These are phyloP conservation scores for Callipepla squamata DNA, from an alignment of 2,113 vertebrate genomes.

Conservation along the genomic window DNA sequence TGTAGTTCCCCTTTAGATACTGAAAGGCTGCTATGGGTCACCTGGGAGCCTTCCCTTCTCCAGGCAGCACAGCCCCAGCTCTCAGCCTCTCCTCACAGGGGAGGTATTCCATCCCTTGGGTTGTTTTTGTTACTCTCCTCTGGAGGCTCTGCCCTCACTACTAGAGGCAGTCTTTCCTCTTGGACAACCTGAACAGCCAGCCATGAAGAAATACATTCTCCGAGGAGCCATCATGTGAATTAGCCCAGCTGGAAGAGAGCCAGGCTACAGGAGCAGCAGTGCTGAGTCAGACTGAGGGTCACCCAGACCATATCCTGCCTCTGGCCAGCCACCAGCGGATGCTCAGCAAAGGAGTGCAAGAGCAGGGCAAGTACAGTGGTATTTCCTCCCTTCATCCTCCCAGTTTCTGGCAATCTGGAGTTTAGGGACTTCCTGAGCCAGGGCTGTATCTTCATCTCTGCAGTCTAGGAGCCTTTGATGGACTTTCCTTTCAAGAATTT, in stretches of 20 bases:
- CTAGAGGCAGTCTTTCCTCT: background rate
- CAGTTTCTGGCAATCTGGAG: conserved; percentile 20
- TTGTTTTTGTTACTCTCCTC: too few species aligned
- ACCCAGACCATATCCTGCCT: conserved; percentile 42
- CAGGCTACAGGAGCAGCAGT: conserved; percentile 48
- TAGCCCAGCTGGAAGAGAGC: conserved; percentile 32
- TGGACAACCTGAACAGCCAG: background rate
- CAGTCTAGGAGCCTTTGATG: conserved; percentile 17
- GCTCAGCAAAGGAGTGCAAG: conserved; percentile 10
- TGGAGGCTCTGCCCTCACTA: background rate
- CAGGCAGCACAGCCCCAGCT: too few species aligned
- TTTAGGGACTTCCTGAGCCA: conserved; percentile 45
- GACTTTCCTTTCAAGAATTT: conserved; percentile 15
- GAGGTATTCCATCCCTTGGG: too few species aligned
- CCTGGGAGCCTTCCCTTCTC: too few species aligned
- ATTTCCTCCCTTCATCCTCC: conserved; percentile 39
- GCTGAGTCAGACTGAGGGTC: conserved; percentile 58
- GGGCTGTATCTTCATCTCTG: conserved; percentile 11
- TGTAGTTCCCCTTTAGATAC: too few species aligned
- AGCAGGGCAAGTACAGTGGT: background rate
- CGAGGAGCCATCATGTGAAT: background rate
- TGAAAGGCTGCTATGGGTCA: too few species aligned
- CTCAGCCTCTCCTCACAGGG: too few species aligned
- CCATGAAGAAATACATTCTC: background rate
- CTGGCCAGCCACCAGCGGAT: background rate